phyloP scores from a whole-genome alignment of 2,113 vertebrate genomes.

The Pachyramphus minor region DNA sequence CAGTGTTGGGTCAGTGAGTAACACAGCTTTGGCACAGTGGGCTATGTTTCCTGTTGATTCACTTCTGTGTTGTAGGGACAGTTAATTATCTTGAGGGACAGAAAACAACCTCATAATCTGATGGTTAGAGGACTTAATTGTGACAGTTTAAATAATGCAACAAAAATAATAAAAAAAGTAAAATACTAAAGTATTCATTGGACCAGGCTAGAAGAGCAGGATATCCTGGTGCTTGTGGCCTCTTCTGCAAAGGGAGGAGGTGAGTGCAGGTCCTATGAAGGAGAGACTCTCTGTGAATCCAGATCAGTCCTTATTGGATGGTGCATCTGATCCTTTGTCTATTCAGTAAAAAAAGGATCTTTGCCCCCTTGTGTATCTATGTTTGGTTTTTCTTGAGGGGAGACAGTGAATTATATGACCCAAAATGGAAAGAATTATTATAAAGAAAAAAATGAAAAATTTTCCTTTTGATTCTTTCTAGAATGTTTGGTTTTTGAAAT shows the following conservation, averaged over 20 bases:
- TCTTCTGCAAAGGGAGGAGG: background rate
- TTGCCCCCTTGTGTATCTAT: fast-evolving
- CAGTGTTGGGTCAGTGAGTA: background rate
- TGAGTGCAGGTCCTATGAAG: fast-evolving
- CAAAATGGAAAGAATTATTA: background rate
- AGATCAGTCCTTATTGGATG: background rate
- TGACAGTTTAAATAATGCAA: background rate
- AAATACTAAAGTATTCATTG: background rate
- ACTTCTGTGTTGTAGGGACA: background rate
- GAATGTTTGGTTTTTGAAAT: background rate
- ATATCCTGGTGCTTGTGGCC: background rate
- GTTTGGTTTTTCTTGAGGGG: background rate
- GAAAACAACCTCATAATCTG: background rate
- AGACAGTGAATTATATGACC: background rate
- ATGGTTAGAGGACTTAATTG: background rate
- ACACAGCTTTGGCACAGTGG: fast-evolving
- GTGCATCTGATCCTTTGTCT: background rate
- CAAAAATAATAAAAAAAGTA: background rate
- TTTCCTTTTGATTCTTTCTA: background rate
- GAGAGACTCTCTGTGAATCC: background rate
- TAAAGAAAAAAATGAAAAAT: background rate
- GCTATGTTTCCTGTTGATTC: background rate
- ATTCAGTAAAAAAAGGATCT: background rate
- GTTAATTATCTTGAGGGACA: background rate
- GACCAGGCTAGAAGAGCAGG: background rate